A percentile compares a stretch with the other conserved stretches of the same genome.
Evolutionary conservation across 2,888 invertebrate genomes (phyloP).

Genomic region (Clepsis dumicolana): DNA sequence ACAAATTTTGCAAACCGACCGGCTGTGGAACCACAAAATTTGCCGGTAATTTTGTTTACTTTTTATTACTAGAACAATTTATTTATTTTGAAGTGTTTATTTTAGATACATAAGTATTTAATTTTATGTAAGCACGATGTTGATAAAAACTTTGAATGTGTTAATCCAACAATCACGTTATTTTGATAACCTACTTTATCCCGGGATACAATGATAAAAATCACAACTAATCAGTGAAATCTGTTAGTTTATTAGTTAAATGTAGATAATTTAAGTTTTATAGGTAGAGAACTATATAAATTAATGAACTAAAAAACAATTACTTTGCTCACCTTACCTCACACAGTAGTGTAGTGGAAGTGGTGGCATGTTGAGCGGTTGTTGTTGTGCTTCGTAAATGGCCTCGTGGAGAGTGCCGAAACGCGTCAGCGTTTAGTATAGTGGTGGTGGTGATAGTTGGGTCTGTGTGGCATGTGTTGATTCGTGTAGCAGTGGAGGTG

Average conservation of each 20-base stretch:
- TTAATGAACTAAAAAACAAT: too few relatives aligned
- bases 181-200: not conserved
- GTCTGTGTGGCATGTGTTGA: too few relatives aligned
- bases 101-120: constrained; percentile 28
- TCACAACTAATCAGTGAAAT: constrained; percentile 35
- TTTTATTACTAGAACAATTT: constrained; percentile 44
- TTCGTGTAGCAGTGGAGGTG: too few relatives aligned
- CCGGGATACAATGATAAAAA: constrained; percentile 3
- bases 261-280: constrained; percentile 35
- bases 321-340: too few relatives aligned
- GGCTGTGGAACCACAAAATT: constrained; percentile 58
- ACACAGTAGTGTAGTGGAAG: too few relatives aligned
- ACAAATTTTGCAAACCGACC: constrained; percentile 37
- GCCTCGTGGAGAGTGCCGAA: too few relatives aligned
- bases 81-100: constrained; percentile 45
- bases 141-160: not conserved
- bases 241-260: constrained; percentile 22
- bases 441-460: too few relatives aligned
- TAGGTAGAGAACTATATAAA: constrained; percentile 27
- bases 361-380: too few relatives aligned
- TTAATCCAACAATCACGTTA: not conserved
- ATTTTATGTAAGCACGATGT: not conserved
- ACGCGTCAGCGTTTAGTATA: too few relatives aligned
- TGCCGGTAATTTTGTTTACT: constrained; percentile 36
- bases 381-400: too few relatives aligned